These are phyloP conservation scores for Diplogasteroides magnus DNA, from an alignment of 1,140 invertebrate genomes.

Conservation along the genomic window DNA sequence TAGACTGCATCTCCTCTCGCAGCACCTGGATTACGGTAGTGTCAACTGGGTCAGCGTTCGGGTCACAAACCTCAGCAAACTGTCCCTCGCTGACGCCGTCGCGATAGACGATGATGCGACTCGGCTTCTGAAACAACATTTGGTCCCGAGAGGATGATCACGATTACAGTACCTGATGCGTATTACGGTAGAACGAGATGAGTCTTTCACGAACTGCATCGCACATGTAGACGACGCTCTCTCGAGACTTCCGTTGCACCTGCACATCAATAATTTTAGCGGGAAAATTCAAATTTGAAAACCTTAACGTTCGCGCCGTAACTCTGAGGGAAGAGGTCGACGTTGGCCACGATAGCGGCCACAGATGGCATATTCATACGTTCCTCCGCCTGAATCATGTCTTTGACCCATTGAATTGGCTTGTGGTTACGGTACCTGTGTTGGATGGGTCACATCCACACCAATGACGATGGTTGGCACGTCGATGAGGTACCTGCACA, in stretches of 20 bases:
- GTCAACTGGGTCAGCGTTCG: no score
- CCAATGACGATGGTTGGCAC: conserved; percentile 69
- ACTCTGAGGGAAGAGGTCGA: conserved; percentile 33
- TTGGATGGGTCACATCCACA: conserved; percentile 64
- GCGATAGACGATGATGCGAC: conserved; percentile 69
- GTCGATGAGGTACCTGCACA: conserved; percentile 32
- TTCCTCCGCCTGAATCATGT: conserved; percentile 27
- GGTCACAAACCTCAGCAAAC: conserved; percentile 66
- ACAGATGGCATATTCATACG: conserved; percentile 72
- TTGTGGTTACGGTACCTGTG: conserved; percentile 20
- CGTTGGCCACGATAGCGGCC: conserved; percentile 64
- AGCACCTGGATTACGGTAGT: no score
- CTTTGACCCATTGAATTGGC: no score
- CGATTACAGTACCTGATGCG: not conserved
- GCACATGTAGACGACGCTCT: conserved; percentile 72
- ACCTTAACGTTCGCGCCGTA: conserved; percentile 45
- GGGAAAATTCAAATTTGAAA: no score
- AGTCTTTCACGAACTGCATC: conserved; percentile 67
- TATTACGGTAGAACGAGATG: conserved; percentile 57
- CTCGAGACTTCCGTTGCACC: conserved; percentile 56
- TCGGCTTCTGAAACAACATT: conserved; percentile 55
- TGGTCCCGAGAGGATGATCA: not conserved
- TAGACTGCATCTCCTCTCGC: conserved; percentile 65
- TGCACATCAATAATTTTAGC: not conserved
- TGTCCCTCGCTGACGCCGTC: conserved; percentile 85